Base-by-base conservation (phyloP, 2,888 invertebrate genomes). In the Cosmia pyralina region DNA sequence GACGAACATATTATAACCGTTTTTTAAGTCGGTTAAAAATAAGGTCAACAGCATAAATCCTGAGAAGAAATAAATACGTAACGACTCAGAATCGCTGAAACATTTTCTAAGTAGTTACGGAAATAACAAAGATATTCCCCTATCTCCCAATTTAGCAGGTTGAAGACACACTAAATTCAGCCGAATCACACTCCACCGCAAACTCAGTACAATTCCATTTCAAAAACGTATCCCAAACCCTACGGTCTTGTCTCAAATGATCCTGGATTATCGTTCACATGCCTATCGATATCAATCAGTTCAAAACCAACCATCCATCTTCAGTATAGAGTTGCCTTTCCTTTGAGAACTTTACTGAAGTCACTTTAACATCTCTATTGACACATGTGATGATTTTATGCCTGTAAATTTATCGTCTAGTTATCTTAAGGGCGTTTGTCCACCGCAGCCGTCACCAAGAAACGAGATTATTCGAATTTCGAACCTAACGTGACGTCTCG, bases 181-280 rank as follows among this genome's bases (percentile, higher is more conserved):
- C 57, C 52, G 63, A 28, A 48, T 72, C 85, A 86, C 87, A 87
- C 72, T 62, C 17, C 1, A 64, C 38, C 17, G 0, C 15, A 38
- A 59, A 68, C 83, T 79, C 88, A 79, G 66, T 79, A 71, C 10
- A 68, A 80, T 60, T 81, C 52, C 57, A 82, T 81, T 76, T 82
- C 78, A 75, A 86, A 90, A 85, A 88, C 88, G 83, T 85, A 91
- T 89, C 88, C 88, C 85, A 80, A 82, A 89, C 87, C 89, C 88
- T 86, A 85, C 86, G 87, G 89, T 90, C 91, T 79, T 84, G 89
- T 92, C 91, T 92, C 90, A 88, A 92, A 91, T 93, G 93, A 93
- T 94, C 92, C 92, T 77, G 92, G 93, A 92, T 94, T 94, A 94
- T 90, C 79, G 83, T 73, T 79, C 81, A 84, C 77, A 87, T 86